phyloP scores from a whole-genome alignment of 2,888 invertebrate species.

The Lasioglossum figueresi region DNA sequence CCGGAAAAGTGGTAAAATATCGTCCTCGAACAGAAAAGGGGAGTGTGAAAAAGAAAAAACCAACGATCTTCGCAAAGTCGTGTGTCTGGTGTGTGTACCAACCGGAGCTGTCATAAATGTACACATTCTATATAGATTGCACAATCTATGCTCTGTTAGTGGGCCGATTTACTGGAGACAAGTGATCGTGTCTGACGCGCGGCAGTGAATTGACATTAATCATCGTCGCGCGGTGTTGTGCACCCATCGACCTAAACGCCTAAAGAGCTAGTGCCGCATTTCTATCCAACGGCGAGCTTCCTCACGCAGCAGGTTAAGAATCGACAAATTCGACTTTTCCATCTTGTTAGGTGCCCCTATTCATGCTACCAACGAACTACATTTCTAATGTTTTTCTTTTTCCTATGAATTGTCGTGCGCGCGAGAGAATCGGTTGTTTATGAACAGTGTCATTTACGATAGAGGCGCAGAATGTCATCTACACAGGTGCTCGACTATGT shows the following conservation, averaged over 20 bases:
- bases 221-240: conserved; percentile 66
- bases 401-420: background rate
- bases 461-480: conserved; percentile 18
- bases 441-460: conserved; percentile 8
- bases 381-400: conserved; percentile 21
- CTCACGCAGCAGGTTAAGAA: conserved; percentile 69
- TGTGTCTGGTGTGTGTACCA: conserved; percentile 57
- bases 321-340: conserved; percentile 51
- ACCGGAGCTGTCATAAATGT: conserved; percentile 71
- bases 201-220: conserved; percentile 72
- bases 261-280: conserved; percentile 65
- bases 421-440: conserved; percentile 38
- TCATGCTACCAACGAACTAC: conserved; percentile 28
- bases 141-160: conserved; percentile 73
- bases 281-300: conserved; percentile 63
- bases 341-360: conserved; percentile 59
- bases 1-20: conserved; percentile 44
- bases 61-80: conserved; percentile 42
- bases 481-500: conserved; percentile 21
- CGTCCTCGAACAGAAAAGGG: conserved; percentile 36
- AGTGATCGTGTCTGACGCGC: conserved; percentile 69
- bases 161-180: conserved; percentile 69
- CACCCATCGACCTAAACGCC: conserved; percentile 49
- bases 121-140: conserved; percentile 72
- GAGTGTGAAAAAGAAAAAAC: conserved; percentile 48